Evolutionary conservation across 2,113 vertebrate species (phyloP), one percentile per base, ranked within the genome.

Genomic region (Istiophorus platypterus): DNA sequence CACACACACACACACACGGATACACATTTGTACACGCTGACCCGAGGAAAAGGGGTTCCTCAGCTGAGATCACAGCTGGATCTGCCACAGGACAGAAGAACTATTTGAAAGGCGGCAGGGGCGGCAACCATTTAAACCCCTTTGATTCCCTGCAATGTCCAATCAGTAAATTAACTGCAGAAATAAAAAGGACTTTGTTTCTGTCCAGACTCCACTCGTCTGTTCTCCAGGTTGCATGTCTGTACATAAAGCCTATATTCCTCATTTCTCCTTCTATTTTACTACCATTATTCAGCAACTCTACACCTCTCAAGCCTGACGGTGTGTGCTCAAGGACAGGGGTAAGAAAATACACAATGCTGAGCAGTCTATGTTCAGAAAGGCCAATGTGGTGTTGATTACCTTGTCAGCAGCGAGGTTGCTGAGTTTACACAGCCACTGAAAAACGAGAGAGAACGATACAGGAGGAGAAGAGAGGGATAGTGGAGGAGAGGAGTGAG

Each of bases 321-420:
- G 52, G 61, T 7, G 22, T 63, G 65, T 24, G 13, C 64, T 39
- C 68, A 85, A 56, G 78, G 85, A 51, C 45, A 65, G 51, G 20
- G 24, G 47, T 58, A 75, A 68, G 58, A 86, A 74, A 84, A 83
- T 82, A 87, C 76, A 86, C 77, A 85, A 74, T 31, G 76, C 72
- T 84, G 87, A 85, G 73, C 1, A 68, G 80, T n/a, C 72, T 34
- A 73, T 59, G 79, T 67, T 41, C 49, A 58, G 64, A 59, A 31
- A 80, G 75, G 71, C 84, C 86, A 88, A 88, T 86, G 78, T 83
- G 85, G 85, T 89, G 92, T 86, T 85, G 83, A 92, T 92, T 87
- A 89, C 72, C 76, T 89, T 77, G 89, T 91, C 89, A 88, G 81
- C 81, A 90, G 65, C 56, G 71, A 78, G 80, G 84, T 78, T 86